These are phyloP conservation scores for Onychomys leucogaster DNA, from an alignment of 2,797 vertebrate species.

Conservation along the genomic window DNA sequence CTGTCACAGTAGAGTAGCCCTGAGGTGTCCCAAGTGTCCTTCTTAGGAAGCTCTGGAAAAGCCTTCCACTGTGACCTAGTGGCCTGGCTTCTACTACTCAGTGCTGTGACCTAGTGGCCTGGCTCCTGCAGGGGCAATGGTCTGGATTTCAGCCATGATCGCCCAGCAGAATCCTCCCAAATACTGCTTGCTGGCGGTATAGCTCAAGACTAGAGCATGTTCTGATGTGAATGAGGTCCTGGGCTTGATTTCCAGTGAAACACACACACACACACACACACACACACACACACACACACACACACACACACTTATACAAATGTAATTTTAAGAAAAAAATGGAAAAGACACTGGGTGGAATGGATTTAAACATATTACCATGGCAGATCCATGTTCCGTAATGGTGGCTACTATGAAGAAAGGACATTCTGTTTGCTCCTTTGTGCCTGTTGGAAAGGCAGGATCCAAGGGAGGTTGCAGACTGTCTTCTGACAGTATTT, in stretches of 20 bases:
- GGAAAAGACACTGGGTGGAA: neutral
- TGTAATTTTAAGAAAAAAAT: neutral
- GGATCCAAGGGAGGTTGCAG: neutral
- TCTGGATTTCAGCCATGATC: neutral
- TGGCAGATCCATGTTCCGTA: neutral
- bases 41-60: conserved; percentile 20
- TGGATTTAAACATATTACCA: neutral
- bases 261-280: too few relatives aligned
- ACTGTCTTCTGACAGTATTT: neutral
- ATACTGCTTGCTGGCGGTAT: neutral
- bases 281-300: neutral
- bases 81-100: neutral
- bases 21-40: neutral
- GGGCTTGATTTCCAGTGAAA: neutral
- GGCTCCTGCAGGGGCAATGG: neutral
- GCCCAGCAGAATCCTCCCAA: neutral
- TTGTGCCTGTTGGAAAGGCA: neutral
- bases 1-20: neutral
- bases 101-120: neutral
- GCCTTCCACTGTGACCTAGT: neutral
- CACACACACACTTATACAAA: neutral
- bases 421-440: neutral
- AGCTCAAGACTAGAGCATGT: neutral
- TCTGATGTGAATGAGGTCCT: neutral
- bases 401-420: neutral